Percentiles rank a stretch among this genome's conserved stretches.
phyloP scores from a whole-genome alignment of 2,797 vertebrate species.

The Adelosebastes latens region DNA sequence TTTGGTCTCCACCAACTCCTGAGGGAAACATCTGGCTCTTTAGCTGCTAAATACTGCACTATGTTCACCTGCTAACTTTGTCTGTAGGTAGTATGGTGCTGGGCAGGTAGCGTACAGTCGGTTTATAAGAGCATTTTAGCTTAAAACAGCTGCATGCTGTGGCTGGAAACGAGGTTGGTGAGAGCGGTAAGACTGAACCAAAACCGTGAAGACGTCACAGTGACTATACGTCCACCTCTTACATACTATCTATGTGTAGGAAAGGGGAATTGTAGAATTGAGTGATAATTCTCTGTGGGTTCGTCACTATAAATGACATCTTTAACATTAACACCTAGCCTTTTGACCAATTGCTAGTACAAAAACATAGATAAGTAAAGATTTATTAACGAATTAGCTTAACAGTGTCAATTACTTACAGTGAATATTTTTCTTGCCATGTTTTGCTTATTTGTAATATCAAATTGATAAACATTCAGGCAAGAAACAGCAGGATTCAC shows the following conservation, averaged over 20 bases:
- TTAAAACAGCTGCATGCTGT: not conserved
- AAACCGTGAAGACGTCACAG: not conserved
- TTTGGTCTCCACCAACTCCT: not conserved
- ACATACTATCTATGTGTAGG: too few relatives aligned
- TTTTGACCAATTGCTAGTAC: not conserved
- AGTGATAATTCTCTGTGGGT: too few relatives aligned
- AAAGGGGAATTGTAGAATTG: too few relatives aligned
- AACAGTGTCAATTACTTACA: not conserved
- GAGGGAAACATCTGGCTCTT: not conserved
- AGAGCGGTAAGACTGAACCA: not conserved
- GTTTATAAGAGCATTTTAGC: not conserved
- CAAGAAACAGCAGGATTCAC: not conserved
- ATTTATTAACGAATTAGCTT: not conserved
- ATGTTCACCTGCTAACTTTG: not conserved
- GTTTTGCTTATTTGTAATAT: not conserved
- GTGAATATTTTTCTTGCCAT: not conserved
- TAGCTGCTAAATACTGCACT: not conserved
- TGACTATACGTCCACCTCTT: too few relatives aligned
- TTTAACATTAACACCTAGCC: not conserved
- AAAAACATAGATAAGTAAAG: not conserved
- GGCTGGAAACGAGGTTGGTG: not conserved
- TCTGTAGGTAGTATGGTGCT: not conserved
- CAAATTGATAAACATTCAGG: not conserved
- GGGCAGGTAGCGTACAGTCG: rapidly evolving
- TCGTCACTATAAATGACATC: too few relatives aligned